phyloP scores from a whole-genome alignment of 2,888 invertebrate species.

The Coenonympha arcania region DNA sequence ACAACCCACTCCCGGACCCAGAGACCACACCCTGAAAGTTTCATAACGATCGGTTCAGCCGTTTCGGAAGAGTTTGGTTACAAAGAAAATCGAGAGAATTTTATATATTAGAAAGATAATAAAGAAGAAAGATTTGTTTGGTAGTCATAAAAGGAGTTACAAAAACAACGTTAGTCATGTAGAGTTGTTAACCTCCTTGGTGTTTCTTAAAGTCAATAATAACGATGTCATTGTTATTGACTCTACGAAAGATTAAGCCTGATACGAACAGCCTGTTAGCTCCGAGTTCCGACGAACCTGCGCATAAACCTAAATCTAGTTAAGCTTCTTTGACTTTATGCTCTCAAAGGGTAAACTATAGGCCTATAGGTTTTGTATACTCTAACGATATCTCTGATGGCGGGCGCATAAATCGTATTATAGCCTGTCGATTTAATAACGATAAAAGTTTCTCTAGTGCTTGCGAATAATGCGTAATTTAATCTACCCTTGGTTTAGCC shows the following conservation, averaged over 20 bases:
- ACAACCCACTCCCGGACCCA: no score
- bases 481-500: constrained; percentile 19
- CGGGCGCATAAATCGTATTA: constrained; percentile 41
- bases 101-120: no score
- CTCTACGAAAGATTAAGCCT: not conserved
- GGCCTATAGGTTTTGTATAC: constrained; percentile 41
- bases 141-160: no score
- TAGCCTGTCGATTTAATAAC: constrained; percentile 41
- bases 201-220: no score
- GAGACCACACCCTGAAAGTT: no score
- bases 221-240: no score
- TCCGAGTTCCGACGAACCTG: constrained; percentile 15
- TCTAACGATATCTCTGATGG: constrained; percentile 39
- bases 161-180: no score
- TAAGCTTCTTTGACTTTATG: constrained; percentile 38
- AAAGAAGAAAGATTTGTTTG: no score
- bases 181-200: no score
- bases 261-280: constrained; percentile 4
- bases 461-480: constrained; percentile 34
- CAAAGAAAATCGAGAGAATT: no score
- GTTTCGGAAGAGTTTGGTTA: no score
- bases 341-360: constrained; percentile 42
- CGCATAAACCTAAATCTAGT: constrained; percentile 42
- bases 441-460: constrained; percentile 44
- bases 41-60: no score